Base-by-base conservation (phyloP, 2,113 vertebrate genomes). In the Mastomys coucha region DNA sequence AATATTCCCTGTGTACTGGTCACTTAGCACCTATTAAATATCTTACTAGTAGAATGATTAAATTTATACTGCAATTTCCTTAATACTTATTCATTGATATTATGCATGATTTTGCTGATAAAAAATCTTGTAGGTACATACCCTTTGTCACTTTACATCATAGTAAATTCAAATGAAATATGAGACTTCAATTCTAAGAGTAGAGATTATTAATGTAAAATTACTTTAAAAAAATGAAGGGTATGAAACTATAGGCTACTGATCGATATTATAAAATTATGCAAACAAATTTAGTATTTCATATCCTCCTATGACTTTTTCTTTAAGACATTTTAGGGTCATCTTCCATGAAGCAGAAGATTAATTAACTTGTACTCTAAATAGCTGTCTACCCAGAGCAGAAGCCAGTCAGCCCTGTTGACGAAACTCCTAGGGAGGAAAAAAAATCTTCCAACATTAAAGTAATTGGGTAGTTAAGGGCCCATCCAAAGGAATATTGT, bases 361-460 rank as follows among this genome's bases (percentile, higher is more conserved):
- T 77, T 89, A 70, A 94, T 53, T 72, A 85, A 88, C 11, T 88
- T 89, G 33, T 81, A 20, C 39, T 92, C 22, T 89, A 39, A 95
- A 91, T 78, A 75, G 84, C 24, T 24, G 20, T 76, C 78, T 20
- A n/a, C 2, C 60, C 5, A 65, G 24, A 75, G 51, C 78, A 22
- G 42, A 95, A 67, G 51, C 73, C 58, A 77, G 12, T 69, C 1
- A n/a, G 31, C 3, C n/a, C 63, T 91, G 9, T 26, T 93, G 75
- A 77, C 60, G n/a, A 17, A 91, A 94, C 6, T 84, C 45, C 13
- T 91, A 36, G 81, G 24, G 7, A 80, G 26, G 16, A 69, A 14
- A 63, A 69, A 89, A 85, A 73, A 14, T 70, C 0, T 5, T 11
- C 56, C 51, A 14, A 86, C 0, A 67, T 94, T 93, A 81, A 3